Evolutionary conservation across 35 echinoderm and acorn worm genomes (phyloP), one percentile per base, ranked within the genome.

Genomic region (Ptychodera flava): DNA sequence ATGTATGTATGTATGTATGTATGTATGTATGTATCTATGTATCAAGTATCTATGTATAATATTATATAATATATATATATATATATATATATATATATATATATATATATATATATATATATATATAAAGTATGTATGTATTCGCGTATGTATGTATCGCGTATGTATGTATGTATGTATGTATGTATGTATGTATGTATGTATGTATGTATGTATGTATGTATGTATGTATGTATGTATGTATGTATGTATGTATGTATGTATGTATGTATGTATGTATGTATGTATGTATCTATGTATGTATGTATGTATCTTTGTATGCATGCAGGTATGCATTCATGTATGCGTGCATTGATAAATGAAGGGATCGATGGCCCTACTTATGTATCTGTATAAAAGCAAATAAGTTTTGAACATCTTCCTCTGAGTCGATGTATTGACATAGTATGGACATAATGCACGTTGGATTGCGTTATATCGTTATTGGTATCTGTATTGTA

Each of bases 221-320:
- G 22, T 64, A 64, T 64, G 45, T 64, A 22, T 64, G 45, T 64
- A 22, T 64, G 45, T 64, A 22, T 64, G 45, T 64, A 22, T 64
- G 45, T 64, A 64, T 64, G 45, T 64, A 64, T 64, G 45, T 64
- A 64, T 64, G 45, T 64, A 64, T 64, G 45, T 64, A 64, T 64
- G 45, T 64, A 64, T 64, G n/a, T 64, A 64, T 64, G 45, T 64
- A 64, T 64, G 45, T 64, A 64, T 64, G 45, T 64, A 64, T 64
- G 45, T 64, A 64, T 64, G 45, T 64, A 64, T 64, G 45, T 64
- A 64, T 64, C 6, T 64, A 64, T 64, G 45, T 64, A 64, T 64
- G 45, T 64, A 64, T 64, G 45, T 64, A 64, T 64, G 45, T 64
- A 64, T 64, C 6, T 64, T 12, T 64, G 45, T 6, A 64, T 6